These are phyloP conservation scores for Zoanthus gigantus DNA, from an alignment of 92 coral and sea anemone species.

Conservation along the genomic window DNA sequence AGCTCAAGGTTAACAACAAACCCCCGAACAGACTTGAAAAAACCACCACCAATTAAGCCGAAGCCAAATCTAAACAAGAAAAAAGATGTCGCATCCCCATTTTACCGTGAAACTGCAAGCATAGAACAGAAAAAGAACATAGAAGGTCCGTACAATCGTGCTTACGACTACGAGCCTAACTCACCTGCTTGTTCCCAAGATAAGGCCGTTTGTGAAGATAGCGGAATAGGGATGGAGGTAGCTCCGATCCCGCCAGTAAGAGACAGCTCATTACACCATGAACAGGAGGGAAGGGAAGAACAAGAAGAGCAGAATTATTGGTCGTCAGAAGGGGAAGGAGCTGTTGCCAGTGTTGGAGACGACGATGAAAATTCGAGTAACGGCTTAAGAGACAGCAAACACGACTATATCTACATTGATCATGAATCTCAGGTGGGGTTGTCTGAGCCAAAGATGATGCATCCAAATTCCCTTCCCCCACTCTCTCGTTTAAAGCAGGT, in stretches of 20 bases:
- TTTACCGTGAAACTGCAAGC: not conserved
- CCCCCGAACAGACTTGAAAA: not conserved
- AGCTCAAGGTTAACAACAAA: not conserved
- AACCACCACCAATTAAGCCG: not conserved
- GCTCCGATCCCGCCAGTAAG: conserved; percentile 1
- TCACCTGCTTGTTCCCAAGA: not conserved
- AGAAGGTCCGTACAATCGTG: not conserved
- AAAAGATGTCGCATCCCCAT: not conserved
- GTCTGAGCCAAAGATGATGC: not conserved
- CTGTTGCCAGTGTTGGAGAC: no score
- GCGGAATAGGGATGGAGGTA: conserved; percentile 18
- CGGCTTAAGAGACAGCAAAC: not conserved
- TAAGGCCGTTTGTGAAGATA: not conserved
- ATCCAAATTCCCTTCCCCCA: not conserved
- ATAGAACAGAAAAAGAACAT: not conserved
- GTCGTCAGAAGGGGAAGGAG: not conserved
- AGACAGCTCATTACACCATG: not conserved
- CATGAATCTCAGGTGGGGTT: not conserved
- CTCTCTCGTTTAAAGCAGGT: not conserved
- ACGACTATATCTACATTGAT: conserved; percentile 24
- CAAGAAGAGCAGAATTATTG: not conserved
- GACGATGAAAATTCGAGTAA: not conserved
- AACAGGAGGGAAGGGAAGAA: not conserved
- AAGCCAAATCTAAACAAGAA: not conserved
- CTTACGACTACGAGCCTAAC: not conserved